Percentiles rank a stretch among this genome's conserved stretches.
Conservation (phyloP, 37 sponge, comb jelly and placozoan species). For the Beroe forskalii region DNA sequence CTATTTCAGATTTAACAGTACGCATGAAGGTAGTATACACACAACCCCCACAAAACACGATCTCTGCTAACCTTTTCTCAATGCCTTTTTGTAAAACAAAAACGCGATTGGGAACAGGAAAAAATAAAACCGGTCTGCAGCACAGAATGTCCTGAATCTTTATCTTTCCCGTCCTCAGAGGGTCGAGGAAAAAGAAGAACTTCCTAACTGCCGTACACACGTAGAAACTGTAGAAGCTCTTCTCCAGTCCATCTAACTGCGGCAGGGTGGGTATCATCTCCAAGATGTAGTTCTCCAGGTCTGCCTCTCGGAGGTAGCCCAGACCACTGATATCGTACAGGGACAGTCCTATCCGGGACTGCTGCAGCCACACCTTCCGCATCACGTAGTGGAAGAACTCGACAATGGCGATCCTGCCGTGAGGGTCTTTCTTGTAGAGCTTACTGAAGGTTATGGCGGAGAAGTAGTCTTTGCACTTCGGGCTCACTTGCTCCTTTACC, state of each 20-base stretch:
- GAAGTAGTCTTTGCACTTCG: constrained; percentile 73
- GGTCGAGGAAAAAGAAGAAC: constrained; percentile 98
- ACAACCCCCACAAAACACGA: too few relatives aligned
- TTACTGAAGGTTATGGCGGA: constrained; percentile 67
- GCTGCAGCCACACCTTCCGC: constrained; percentile 91
- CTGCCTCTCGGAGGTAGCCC: constrained; percentile 86
- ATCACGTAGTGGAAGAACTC: constrained; percentile 85
- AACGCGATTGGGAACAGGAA: too few relatives aligned
- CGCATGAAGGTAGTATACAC: too few relatives aligned
- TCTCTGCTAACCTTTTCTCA: too few relatives aligned
- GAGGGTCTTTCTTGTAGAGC: constrained; percentile 57
- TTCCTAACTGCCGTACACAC: constrained; percentile 98
- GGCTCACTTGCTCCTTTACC: constrained; percentile 60
- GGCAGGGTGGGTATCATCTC: constrained; percentile 97
- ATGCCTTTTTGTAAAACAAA: too few relatives aligned
- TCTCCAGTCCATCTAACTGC: constrained; percentile 89
- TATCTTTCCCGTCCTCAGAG: constrained; percentile 81
- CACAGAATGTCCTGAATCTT: constrained; percentile 76
- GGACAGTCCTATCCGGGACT: constrained; percentile 69
- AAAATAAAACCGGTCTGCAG: too few relatives aligned
- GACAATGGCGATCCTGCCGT: constrained; percentile 76
- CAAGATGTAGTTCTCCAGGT: constrained; percentile 96
- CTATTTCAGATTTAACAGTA: too few relatives aligned
- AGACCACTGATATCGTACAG: constrained; percentile 93
- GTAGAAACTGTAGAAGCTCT: constrained; percentile 95